Evolutionary conservation across 2,113 vertebrate genomes (phyloP).

Genomic region (Casuarius casuarius): DNA sequence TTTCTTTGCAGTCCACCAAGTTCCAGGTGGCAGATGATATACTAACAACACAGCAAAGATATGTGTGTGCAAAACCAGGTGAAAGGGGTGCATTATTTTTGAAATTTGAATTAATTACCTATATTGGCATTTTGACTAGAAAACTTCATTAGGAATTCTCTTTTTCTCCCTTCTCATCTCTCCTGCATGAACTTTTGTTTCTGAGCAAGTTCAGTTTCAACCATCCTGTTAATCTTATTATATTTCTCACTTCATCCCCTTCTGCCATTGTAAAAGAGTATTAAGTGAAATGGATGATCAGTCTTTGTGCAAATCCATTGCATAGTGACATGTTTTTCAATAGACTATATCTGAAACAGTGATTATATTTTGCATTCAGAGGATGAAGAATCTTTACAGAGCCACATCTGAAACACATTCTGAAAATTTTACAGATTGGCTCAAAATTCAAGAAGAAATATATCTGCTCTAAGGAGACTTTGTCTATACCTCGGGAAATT

Average conservation of each 20-base stretch:
- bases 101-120: not conserved
- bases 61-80: not conserved
- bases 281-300: not conserved
- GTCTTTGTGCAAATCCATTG: not conserved
- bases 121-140: not conserved
- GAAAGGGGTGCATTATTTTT: not conserved
- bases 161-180: not conserved
- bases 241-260: not conserved
- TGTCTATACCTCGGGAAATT: not conserved
- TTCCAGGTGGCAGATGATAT: not conserved
- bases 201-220: not conserved
- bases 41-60: not conserved
- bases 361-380: not conserved
- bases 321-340: not conserved
- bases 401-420: not conserved
- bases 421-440: not conserved
- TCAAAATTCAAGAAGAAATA: not conserved
- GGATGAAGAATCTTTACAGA: not conserved
- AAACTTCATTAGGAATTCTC: not conserved
- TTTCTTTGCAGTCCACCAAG: slow-evolving; percentile 3
- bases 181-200: not conserved
- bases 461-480: not conserved
- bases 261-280: not conserved
- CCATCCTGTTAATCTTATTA: not conserved
- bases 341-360: not conserved